These are phyloP conservation scores for Brachionus manjavacas DNA, from an alignment of 1,140 invertebrate genomes.

Conservation along the genomic window DNA sequence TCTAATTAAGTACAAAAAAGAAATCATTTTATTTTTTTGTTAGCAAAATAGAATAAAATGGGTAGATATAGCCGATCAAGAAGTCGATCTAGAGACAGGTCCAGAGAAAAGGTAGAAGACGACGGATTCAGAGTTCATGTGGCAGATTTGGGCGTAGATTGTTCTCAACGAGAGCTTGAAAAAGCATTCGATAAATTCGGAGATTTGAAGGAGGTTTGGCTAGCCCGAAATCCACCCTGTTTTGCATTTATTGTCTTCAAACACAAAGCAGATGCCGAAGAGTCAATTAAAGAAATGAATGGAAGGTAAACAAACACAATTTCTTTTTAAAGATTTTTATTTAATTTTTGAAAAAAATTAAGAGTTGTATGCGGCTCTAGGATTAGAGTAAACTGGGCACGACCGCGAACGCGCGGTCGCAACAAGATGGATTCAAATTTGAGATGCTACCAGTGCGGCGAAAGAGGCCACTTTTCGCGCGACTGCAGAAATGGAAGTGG, in stretches of 20 bases:
- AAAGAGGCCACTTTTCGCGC: constrained; percentile 51
- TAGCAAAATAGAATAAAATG: not conserved
- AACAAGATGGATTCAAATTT: constrained; percentile 48
- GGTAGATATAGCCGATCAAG: constrained; percentile 23
- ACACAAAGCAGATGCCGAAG: constrained; percentile 53
- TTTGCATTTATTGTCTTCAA: constrained; percentile 57
- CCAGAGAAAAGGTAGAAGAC: not conserved
- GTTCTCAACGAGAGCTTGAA: constrained; percentile 49
- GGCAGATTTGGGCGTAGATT: constrained; percentile 46
- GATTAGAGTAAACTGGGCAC: constrained; percentile 51
- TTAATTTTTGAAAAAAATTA: not conserved
- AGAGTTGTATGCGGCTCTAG: constrained; percentile 60
- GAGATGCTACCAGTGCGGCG: constrained; percentile 54
- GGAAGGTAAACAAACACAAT: constrained; percentile 38
- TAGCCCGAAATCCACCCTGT: constrained; percentile 55
- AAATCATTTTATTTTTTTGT: not conserved
- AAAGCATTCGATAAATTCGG: constrained; percentile 54
- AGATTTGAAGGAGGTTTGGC: constrained; percentile 53
- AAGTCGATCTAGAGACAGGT: not conserved
- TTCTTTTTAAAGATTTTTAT: not conserved
- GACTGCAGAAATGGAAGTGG: constrained; percentile 4
- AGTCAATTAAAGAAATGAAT: constrained; percentile 53
- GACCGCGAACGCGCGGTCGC: constrained; percentile 51
- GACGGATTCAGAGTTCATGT: constrained; percentile 51
- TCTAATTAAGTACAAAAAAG: not conserved